A percentile compares a stretch with the other conserved stretches of the same genome.
Evolutionary conservation across 2,797 vertebrate species (phyloP).

Genomic region (Argyrosomus regius): DNA sequence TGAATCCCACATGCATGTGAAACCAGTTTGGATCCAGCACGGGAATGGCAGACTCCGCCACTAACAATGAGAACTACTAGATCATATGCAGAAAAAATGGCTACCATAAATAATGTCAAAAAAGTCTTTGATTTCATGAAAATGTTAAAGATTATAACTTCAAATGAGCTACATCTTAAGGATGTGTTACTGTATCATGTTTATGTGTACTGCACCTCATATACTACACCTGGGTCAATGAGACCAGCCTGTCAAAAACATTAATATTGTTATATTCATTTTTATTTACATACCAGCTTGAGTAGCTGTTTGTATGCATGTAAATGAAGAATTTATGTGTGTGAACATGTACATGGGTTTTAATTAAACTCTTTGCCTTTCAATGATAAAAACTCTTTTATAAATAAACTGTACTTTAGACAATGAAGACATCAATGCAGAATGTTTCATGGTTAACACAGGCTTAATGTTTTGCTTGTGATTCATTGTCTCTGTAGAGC

Average conservation of each 20-base stretch:
- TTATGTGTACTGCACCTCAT: background rate
- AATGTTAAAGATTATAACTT: background rate
- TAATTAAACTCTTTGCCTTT: slow-evolving; percentile 10
- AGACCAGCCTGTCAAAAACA: background rate
- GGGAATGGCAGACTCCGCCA: background rate
- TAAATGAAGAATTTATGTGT: slow-evolving; percentile 13
- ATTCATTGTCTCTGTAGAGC: slow-evolving; percentile 4
- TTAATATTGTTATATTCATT: background rate
- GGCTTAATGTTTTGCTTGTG: background rate
- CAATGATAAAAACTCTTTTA: background rate
- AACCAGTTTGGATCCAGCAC: background rate
- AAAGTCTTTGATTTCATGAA: background rate
- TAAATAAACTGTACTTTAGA: background rate
- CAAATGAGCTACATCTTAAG: background rate
- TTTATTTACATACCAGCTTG: background rate
- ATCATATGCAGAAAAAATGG: background rate
- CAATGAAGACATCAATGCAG: slow-evolving; percentile 3
- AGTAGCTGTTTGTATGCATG: slow-evolving; percentile 29
- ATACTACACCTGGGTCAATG: background rate
- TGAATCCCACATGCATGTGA: background rate
- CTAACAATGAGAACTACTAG: background rate
- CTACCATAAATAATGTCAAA: background rate
- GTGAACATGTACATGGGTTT: slow-evolving; percentile 20
- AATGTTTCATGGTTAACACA: slow-evolving; percentile 6
- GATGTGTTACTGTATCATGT: background rate